Evolutionary conservation across 2,113 vertebrate genomes (phyloP), one percentile per base, ranked within the genome.

Genomic region (Misgurnus anguillicaudatus): DNA sequence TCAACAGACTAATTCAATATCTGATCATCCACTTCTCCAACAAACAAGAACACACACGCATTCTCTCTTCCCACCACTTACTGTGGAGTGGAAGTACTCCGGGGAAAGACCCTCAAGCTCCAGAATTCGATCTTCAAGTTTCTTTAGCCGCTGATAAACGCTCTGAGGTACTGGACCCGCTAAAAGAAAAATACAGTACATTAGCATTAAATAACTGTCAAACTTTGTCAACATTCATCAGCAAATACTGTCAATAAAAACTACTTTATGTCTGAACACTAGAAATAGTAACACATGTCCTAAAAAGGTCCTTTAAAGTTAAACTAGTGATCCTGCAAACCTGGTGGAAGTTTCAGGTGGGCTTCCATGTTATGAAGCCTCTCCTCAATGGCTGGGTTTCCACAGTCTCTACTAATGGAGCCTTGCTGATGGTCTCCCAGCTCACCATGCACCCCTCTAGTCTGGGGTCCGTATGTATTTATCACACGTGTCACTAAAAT

Each of bases 31-130:
- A 48, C 16, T 67, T 5, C 63, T 39, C 16, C 48, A 24, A 75
- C 77, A 66, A 75, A 71, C 75, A 81, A 76, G 31, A n/a, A 64
- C 74, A 81, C 58, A 75, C 66, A 80, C 64, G 74, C 79, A 48
- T 17, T 66, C 64, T 75, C 83, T 84, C 71, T 60, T 42, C 31
- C 55, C 5, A 58, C 45, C 89, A 92, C 98, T 96, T 89, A 98
- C 98, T 72, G 94, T 81, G 83, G 96, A 94, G 77, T 95, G 96
- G 90, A 98, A 99, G 91, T 99, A 99, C 87, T 99, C 98, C 6
- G 98, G 98, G 75, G 96, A 99, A 84, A 98, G 93, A 83, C 98
- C 97, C 94, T 99, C 98, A 82, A 99, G 88, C 89, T 98, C 96
- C 87, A 99, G 93, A 81, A 99, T 97, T 86, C 95, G 96, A 92